These are phyloP conservation scores for Nesometra sesokonis DNA, from an alignment of 35 echinoderm and acorn worm genomes.

Conservation along the genomic window DNA sequence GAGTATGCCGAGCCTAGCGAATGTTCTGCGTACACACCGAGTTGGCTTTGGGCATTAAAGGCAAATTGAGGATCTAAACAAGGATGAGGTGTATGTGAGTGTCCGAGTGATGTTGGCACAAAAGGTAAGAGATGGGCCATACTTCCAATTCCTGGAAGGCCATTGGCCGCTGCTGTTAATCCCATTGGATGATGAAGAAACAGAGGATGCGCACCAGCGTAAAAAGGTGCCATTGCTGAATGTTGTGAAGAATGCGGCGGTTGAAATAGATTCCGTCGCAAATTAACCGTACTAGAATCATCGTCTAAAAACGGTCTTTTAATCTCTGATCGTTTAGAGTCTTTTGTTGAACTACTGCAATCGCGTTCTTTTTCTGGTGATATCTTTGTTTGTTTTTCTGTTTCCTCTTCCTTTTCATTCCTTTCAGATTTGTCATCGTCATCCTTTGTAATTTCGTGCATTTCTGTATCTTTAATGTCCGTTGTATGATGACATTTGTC, in stretches of 20 bases:
- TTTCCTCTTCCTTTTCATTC: not conserved
- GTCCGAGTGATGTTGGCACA: slow-evolving; percentile 36
- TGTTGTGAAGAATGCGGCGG: slow-evolving; percentile 53
- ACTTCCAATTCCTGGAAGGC: slow-evolving; percentile 44
- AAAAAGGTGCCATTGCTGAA: slow-evolving; percentile 62
- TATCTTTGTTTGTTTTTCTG: not conserved
- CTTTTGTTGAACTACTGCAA: not conserved
- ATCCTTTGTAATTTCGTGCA: not conserved
- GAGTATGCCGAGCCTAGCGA: slow-evolving; percentile 72
- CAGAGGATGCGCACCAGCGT: slow-evolving; percentile 72
- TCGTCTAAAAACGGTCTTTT: not conserved
- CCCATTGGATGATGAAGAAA: slow-evolving; percentile 56
- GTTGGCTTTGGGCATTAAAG: not conserved
- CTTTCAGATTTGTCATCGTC: not conserved
- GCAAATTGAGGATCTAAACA: slow-evolving; percentile 42
- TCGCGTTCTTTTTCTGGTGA: not conserved
- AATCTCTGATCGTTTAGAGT: not conserved
- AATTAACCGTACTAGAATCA: not conserved
- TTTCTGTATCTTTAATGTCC: not conserved
- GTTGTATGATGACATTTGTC: not conserved
- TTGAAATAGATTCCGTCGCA: not conserved
- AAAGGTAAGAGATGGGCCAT: slow-evolving; percentile 80
- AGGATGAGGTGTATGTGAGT: slow-evolving; percentile 22
- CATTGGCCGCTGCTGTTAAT: slow-evolving; percentile 10
- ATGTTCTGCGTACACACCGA: not conserved